Evolutionary conservation across 2,113 vertebrate species (phyloP).

Genomic region (Typhlomys cinereus): DNA sequence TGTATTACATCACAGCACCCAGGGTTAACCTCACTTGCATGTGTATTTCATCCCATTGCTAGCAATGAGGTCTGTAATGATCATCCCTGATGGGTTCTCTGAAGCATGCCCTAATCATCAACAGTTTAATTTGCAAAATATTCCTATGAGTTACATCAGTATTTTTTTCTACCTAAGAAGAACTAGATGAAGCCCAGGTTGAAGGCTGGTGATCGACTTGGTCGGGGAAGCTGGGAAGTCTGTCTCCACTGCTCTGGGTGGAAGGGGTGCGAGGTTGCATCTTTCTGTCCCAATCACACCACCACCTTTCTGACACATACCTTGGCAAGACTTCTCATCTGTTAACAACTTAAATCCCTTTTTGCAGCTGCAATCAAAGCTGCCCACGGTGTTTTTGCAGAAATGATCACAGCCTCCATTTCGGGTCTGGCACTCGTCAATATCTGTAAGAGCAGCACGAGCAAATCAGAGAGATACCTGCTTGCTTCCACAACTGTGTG

Average conservation of each 20-base stretch:
- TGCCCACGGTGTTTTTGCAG: conserved; percentile 98
- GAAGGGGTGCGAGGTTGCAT: too few relatives aligned
- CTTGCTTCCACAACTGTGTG: conserved; percentile 9
- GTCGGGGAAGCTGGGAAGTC: neutral
- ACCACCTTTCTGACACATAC: conserved; percentile 83
- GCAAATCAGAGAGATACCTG: conserved; percentile 64
- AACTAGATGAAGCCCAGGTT: neutral
- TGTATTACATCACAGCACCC: neutral
- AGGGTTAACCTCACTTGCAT: neutral
- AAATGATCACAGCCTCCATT: conserved; percentile 97
- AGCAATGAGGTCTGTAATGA: neutral
- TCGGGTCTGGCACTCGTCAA: conserved; percentile 94
- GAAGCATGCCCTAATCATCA: conserved; percentile 34
- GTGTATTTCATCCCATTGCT: neutral
- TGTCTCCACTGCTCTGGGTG: neutral
- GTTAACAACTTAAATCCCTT: conserved; percentile 98
- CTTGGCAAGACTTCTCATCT: conserved; percentile 98
- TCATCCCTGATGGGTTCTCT: conserved; percentile 7
- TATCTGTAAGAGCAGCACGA: conserved; percentile 87
- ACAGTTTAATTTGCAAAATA: conserved; percentile 42
- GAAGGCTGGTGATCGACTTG: neutral
- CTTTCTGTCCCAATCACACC: neutral
- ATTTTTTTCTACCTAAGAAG: conserved; percentile 10
- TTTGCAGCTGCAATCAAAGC: conserved; percentile 98
- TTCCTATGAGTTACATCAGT: neutral